These are phyloP conservation scores for Diarsia mendica DNA, from an alignment of 2,888 invertebrate species.

Conservation along the genomic window DNA sequence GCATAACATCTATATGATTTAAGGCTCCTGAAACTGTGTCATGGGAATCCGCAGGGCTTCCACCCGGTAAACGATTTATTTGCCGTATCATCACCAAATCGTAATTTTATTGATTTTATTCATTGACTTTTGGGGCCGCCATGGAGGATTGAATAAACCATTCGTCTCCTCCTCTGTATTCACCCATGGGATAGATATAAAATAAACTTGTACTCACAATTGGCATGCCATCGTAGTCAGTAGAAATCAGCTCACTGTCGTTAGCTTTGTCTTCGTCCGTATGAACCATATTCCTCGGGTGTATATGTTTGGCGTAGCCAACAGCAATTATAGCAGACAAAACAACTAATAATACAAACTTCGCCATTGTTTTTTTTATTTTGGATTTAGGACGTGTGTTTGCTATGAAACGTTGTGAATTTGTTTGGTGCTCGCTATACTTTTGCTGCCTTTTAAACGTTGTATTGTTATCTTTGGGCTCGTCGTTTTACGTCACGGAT, in stretches of 20 bases:
- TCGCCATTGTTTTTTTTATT: slow-evolving; percentile 62
- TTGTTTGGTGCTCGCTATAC: slow-evolving; percentile 65
- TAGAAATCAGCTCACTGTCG: slow-evolving; percentile 45
- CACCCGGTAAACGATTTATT: too few species aligned
- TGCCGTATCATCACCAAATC: too few species aligned
- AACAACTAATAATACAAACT: slow-evolving; percentile 62
- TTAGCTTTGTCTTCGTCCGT: slow-evolving; percentile 52
- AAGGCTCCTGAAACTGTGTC: not conserved
- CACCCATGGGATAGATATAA: not conserved
- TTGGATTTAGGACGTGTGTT: slow-evolving; percentile 39
- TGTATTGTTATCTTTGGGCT: slow-evolving; percentile 70
- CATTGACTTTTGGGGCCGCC: too few species aligned
- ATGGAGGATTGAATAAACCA: too few species aligned
- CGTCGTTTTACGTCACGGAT: slow-evolving; percentile 68
- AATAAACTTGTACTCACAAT: slow-evolving; percentile 70
- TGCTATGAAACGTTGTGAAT: slow-evolving; percentile 53
- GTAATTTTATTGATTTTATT: too few species aligned
- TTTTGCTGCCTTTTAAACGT: slow-evolving; percentile 75
- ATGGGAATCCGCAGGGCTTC: not conserved
- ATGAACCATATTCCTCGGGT: slow-evolving; percentile 68
- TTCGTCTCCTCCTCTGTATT: too few species aligned
- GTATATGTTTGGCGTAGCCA: slow-evolving; percentile 73
- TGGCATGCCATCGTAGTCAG: slow-evolving; percentile 69
- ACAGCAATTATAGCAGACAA: slow-evolving; percentile 60
- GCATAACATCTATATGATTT: too few species aligned